Percentiles rank a stretch among this genome's conserved stretches.
phyloP scores from a whole-genome alignment of 2,797 vertebrate genomes.

The Spea hammondii region DNA sequence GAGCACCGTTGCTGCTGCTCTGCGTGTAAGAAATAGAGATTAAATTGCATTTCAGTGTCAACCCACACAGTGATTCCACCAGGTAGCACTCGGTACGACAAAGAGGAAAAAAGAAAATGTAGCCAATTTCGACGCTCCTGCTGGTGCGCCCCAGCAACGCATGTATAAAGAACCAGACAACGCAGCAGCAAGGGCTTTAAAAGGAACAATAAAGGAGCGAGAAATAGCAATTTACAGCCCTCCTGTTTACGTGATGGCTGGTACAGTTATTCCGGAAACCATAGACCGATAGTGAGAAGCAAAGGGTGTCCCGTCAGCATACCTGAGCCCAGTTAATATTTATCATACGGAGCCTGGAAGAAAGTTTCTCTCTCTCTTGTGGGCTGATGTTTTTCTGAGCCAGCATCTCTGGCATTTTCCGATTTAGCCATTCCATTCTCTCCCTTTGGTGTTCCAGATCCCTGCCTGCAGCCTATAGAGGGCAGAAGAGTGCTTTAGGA shows the following conservation, averaged over 20 bases:
- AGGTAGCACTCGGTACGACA: neutral
- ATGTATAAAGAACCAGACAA: neutral
- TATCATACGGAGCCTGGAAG: slow-evolving; percentile 73
- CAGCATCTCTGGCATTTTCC: slow-evolving; percentile 77
- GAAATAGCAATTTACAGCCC: neutral
- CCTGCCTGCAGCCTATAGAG: slow-evolving; percentile 72
- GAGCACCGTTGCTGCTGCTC: neutral
- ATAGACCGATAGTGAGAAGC: neutral
- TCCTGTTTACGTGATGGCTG: neutral
- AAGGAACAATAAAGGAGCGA: neutral
- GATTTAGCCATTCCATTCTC: slow-evolving; percentile 85
- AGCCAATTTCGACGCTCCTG: neutral
- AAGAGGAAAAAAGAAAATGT: neutral
- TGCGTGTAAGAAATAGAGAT: neutral
- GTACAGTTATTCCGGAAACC: neutral
- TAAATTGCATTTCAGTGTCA: neutral
- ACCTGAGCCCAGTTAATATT: slow-evolving; percentile 89
- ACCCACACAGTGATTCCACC: neutral
- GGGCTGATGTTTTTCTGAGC: slow-evolving; percentile 72
- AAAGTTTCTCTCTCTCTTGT: slow-evolving; percentile 77
- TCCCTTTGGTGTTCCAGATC: slow-evolving; percentile 81
- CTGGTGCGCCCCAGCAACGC: neutral
- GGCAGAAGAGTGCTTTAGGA: slow-evolving; percentile 38
- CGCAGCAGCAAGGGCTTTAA: neutral
- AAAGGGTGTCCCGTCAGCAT: neutral